phyloP scores from a whole-genome alignment of 2,797 vertebrate genomes.

The Rhinoraja longicauda region DNA sequence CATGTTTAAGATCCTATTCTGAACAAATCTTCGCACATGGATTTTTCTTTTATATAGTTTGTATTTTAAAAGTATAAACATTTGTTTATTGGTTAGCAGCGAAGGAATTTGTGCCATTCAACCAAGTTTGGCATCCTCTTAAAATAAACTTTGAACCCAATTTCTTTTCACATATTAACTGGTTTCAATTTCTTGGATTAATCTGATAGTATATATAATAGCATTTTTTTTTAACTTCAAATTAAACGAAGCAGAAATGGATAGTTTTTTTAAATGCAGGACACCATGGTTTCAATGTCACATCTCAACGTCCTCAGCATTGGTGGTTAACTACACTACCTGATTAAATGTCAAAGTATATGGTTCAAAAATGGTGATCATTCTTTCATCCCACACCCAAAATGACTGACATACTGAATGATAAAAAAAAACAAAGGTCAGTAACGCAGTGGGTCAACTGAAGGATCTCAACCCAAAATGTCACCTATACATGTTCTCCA shows the following conservation, averaged over 20 bases:
- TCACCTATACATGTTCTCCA: too few species aligned
- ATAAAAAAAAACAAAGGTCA: too few species aligned
- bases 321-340: neutral
- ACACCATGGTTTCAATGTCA: neutral
- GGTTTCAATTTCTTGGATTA: neutral
- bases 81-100: neutral
- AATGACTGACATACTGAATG: too few species aligned
- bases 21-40: neutral
- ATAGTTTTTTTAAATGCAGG: neutral
- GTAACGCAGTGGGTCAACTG: too few species aligned
- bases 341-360: neutral
- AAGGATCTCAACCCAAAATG: too few species aligned
- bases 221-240: neutral
- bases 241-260: neutral
- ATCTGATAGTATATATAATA: neutral
- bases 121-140: neutral
- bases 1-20: neutral
- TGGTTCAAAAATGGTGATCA: neutral
- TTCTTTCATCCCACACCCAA: neutral
- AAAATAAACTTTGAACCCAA: neutral
- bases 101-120: neutral
- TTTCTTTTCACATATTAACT: neutral
- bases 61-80: neutral
- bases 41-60: neutral
- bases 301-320: neutral